phyloP scores from a whole-genome alignment of 2,113 vertebrate species.

The Heterochromis multidens region DNA sequence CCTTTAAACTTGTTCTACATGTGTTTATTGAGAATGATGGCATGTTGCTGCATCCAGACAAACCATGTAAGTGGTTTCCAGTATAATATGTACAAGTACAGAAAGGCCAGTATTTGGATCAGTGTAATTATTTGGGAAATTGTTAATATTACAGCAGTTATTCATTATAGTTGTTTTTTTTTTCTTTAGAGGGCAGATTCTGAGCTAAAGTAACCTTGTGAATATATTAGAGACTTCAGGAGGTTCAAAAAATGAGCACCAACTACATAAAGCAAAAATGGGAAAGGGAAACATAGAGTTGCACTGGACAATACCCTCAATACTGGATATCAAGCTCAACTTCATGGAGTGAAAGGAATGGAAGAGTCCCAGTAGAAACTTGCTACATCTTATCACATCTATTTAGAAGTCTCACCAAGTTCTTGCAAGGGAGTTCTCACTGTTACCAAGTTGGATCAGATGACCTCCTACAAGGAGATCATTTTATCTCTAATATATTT shows the following conservation, averaged over 20 bases:
- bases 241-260: background rate
- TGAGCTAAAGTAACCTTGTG: background rate
- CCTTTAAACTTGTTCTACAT: background rate
- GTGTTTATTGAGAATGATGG: slow-evolving; percentile 4
- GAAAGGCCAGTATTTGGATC: background rate
- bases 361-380: background rate
- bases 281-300: background rate
- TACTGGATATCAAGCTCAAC: background rate
- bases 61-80: background rate
- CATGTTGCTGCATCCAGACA: background rate
- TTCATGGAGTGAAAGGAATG: background rate
- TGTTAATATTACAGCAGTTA: background rate
- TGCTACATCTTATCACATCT: no score
- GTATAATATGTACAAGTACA: background rate
- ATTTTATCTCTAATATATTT: no score
- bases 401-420: background rate
- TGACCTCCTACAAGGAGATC: no score
- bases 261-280: background rate
- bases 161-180: background rate
- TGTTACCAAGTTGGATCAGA: background rate
- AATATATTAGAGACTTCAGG: background rate
- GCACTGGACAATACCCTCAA: background rate
- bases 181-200: background rate
- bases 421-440: background rate
- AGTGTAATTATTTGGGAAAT: background rate